These are phyloP conservation scores for Melikaiella ostensackeni DNA, from an alignment of 2,888 invertebrate species.

Conservation along the genomic window DNA sequence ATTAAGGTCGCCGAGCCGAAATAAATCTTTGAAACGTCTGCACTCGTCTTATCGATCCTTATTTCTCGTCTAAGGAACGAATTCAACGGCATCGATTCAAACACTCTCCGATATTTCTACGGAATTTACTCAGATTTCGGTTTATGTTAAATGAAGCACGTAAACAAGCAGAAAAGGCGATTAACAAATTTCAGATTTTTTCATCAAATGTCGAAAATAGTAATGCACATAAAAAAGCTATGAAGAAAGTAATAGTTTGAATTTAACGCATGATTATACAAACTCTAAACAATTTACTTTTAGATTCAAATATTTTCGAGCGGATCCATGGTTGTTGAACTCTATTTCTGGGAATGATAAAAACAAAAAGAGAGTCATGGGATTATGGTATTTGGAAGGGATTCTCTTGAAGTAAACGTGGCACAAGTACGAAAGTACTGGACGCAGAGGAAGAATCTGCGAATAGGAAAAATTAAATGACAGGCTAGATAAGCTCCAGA, in stretches of 20 bases:
- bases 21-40: background rate
- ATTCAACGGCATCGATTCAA: background rate
- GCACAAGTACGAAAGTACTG: conserved; percentile 39
- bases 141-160: background rate
- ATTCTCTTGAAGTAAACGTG: conserved; percentile 37
- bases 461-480: conserved; percentile 46
- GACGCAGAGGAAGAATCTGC: conserved; percentile 40
- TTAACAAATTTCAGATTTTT: background rate
- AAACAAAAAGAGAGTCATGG: background rate
- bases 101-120: background rate
- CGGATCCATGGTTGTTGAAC: too few species aligned
- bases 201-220: background rate
- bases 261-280: too few species aligned
- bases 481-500: conserved; percentile 44
- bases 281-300: too few species aligned
- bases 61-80: background rate
- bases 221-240: too few species aligned
- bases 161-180: background rate
- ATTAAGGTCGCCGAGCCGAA: background rate
- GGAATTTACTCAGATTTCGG: background rate
- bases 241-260: too few species aligned
- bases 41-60: background rate
- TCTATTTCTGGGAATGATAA: conserved; percentile 10
- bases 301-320: too few species aligned
- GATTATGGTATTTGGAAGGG: conserved; percentile 27